Conservation (phyloP, 2,797 vertebrate species). For the Acomys russatus region DNA sequence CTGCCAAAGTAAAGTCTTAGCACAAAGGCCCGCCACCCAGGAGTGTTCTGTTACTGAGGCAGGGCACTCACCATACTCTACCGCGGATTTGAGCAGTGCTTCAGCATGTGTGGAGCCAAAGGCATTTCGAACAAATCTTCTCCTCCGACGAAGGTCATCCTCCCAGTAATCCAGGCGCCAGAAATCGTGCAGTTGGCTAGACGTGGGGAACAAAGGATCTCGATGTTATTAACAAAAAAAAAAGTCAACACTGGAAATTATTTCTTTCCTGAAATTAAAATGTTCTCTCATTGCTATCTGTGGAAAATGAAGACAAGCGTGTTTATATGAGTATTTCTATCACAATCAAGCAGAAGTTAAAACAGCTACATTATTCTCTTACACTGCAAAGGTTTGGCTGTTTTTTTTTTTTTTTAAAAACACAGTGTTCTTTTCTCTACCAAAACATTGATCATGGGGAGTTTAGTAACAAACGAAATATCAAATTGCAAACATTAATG, state of each 20-base stretch:
- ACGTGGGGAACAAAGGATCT: constrained; percentile 79
- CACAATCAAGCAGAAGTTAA: constrained; percentile 72
- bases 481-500: constrained; percentile 98
- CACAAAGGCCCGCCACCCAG: neutral
- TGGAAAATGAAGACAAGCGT: constrained; percentile 19
- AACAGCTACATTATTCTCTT: constrained; percentile 73
- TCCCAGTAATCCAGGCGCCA: constrained; percentile 99
- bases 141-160: constrained; percentile 96
- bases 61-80: constrained; percentile 95
- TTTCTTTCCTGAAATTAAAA: constrained; percentile 46
- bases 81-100: constrained; percentile 93
- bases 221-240: neutral
- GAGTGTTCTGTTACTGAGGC: neutral
- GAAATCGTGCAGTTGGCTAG: constrained; percentile 97
- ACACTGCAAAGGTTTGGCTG: constrained; percentile 79
- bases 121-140: constrained; percentile 97
- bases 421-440: constrained; percentile 87
- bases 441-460: constrained; percentile 93
- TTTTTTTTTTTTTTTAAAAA: constrained; percentile 62
- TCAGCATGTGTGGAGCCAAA: constrained; percentile 97
- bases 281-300: constrained; percentile 27
- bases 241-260: constrained; percentile 41
- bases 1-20: neutral
- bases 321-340: neutral
- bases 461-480: constrained; percentile 96